A percentile compares a stretch with the other conserved stretches of the same genome.
phyloP scores from a whole-genome alignment of 2,888 invertebrate species.

The Amaurobius ferox region DNA sequence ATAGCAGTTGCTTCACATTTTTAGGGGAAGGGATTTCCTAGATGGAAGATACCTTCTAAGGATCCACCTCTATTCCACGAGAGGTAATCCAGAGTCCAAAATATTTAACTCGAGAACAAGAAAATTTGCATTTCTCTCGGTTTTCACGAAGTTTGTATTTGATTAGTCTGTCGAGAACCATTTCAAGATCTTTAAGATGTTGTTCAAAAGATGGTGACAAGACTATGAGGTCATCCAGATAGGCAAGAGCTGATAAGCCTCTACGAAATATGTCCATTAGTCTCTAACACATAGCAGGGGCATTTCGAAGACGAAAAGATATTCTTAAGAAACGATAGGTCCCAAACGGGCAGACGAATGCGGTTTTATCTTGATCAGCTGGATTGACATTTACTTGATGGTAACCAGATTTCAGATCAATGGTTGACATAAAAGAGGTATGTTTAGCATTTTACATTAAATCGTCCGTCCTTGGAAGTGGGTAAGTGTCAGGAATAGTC shows the following conservation, averaged over 20 bases:
- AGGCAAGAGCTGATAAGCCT: background rate
- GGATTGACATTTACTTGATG: slow-evolving; percentile 14
- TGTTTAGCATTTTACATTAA: slow-evolving; percentile 9
- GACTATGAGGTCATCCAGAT: no score
- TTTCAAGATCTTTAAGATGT: background rate
- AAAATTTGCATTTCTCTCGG: background rate
- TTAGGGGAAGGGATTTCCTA: background rate
- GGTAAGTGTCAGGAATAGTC: slow-evolving; percentile 15
- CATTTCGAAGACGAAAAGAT: slow-evolving; percentile 17
- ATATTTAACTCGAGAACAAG: background rate
- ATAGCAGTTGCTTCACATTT: slow-evolving; percentile 13
- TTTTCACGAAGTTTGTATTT: slow-evolving; percentile 17
- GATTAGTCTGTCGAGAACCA: background rate
- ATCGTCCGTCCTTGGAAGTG: slow-evolving; percentile 20
- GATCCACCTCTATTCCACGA: slow-evolving; percentile 1
- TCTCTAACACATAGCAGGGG: background rate
- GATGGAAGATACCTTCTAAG: background rate
- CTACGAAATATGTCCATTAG: slow-evolving; percentile 12
- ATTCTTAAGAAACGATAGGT: slow-evolving; percentile 3
- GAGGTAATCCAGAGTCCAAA: background rate
- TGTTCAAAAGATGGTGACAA: background rate
- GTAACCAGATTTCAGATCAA: slow-evolving; percentile 22
- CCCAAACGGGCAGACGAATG: slow-evolving; percentile 25
- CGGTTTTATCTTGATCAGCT: slow-evolving; percentile 21
- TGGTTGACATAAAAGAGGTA: slow-evolving; percentile 7